Evolutionary conservation across 2,888 invertebrate genomes (phyloP), one percentile per base, ranked within the genome.

Genomic region (Proisotoma minuta): DNA sequence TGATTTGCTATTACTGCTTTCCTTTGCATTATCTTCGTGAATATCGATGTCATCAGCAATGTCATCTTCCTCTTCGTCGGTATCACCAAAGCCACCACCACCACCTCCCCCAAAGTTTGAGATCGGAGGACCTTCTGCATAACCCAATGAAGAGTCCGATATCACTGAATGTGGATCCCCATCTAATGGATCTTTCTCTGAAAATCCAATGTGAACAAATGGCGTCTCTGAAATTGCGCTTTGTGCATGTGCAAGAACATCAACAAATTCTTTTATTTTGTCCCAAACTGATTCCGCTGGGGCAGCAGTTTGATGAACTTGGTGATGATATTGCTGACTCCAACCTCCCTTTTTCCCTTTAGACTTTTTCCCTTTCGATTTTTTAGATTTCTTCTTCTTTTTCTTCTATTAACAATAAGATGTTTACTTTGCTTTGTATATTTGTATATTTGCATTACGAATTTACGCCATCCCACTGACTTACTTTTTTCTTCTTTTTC

Each of bases 61-160:
- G 22, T 62, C 59, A 26, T 62, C 62, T 1, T 61, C 65, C 10
- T 60, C 63, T 26, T 60, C 57, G 39, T 65, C 60, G 23, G 56
- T 47, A 10, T 50, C 56, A 10, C 47, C 51, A 40, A 54, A 48
- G 1, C 57, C 54, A 3, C 54, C 56, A 27, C 48, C 57, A 3
- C 28, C 52, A 27, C n/a, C 3, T 4, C n/a, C 3, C 10, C n/a
- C n/a, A 22, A 15, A 4, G 22, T 34, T 34, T 20, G 23, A 34
- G 23, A 22, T 15, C 10, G 8, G 27, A 4, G 52, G 52, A 22
- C 23, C 49, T 3, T 26, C 2, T 26, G 18, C 28, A 15, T 54
- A 23, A 10, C 22, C 15, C 40, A 51, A 27, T 40, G 43, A 27
- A 23, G 50, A n/a, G 34, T 34, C 34, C 8, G 22, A 34, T 20